Evolutionary conservation across 2,113 vertebrate genomes (phyloP).

Genomic region (Rhinopithecus roxellana): DNA sequence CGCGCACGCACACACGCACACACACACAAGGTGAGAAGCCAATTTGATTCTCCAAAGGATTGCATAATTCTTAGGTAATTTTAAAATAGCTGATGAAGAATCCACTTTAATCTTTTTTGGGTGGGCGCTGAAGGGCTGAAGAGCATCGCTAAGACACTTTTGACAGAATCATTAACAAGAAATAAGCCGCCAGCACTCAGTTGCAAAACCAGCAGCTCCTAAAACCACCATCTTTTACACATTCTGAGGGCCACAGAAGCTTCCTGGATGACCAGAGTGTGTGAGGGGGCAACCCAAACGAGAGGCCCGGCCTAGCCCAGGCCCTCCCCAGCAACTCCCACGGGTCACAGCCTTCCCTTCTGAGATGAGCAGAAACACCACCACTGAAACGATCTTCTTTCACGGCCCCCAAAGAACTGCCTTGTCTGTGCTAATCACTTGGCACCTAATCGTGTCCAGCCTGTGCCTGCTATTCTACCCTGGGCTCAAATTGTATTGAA

Average conservation of each 20-base stretch:
- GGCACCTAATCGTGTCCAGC: not conserved
- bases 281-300: not conserved
- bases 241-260: not conserved
- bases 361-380: not conserved
- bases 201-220: not conserved
- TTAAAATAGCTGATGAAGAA: slow-evolving; percentile 71
- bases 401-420: not conserved
- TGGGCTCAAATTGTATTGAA: not conserved
- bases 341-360: not conserved
- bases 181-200: not conserved
- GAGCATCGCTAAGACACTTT: slow-evolving; percentile 59
- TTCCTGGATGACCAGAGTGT: not conserved
- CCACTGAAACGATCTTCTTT: not conserved
- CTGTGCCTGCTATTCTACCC: not conserved
- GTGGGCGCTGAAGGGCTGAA: slow-evolving; percentile 60
- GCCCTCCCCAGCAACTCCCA: not conserved
- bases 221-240: not conserved
- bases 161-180: slow-evolving; percentile 62
- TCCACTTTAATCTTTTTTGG: slow-evolving; percentile 61
- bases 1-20: no score
- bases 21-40: not conserved
- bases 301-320: not conserved
- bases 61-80: slow-evolving; percentile 66
- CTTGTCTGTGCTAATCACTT: not conserved
- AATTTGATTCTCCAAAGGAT: slow-evolving; percentile 36